These are phyloP conservation scores for Silurus asotus DNA, from an alignment of 2,113 vertebrate genomes.

Conservation along the genomic window DNA sequence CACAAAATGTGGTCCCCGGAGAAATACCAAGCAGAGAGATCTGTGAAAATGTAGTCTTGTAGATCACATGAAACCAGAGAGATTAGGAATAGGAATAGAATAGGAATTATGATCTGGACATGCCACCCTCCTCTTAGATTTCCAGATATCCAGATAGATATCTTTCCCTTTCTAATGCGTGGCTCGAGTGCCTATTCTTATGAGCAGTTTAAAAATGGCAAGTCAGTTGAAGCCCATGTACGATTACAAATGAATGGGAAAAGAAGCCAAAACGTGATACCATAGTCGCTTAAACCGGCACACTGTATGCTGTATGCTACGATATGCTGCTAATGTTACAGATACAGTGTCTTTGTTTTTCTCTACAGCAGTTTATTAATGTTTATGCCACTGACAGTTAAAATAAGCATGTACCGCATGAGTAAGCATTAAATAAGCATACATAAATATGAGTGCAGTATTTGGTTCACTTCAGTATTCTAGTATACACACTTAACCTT, in stretches of 20 bases:
- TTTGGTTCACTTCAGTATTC: not conserved
- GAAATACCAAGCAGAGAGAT: not conserved
- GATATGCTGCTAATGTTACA: not conserved
- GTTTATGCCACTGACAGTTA: not conserved
- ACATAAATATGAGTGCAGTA: not conserved
- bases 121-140: not conserved
- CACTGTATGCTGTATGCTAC: too few species aligned
- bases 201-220: not conserved
- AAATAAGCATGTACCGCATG: not conserved
- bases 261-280: constrained; percentile 7
- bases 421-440: not conserved
- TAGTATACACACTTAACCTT: not conserved
- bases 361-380: not conserved
- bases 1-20: not conserved
- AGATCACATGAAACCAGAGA: not conserved
- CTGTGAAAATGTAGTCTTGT: not conserved
- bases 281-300: not conserved
- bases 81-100: not conserved
- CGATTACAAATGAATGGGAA: not conserved
- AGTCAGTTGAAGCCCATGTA: not conserved
- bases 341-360: not conserved
- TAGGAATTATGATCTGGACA: not conserved
- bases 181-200: not conserved
- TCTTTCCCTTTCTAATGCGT: not conserved
- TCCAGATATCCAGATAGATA: not conserved